Conservation (phyloP, 2,888 invertebrate genomes). For the Oligia latruncula region DNA sequence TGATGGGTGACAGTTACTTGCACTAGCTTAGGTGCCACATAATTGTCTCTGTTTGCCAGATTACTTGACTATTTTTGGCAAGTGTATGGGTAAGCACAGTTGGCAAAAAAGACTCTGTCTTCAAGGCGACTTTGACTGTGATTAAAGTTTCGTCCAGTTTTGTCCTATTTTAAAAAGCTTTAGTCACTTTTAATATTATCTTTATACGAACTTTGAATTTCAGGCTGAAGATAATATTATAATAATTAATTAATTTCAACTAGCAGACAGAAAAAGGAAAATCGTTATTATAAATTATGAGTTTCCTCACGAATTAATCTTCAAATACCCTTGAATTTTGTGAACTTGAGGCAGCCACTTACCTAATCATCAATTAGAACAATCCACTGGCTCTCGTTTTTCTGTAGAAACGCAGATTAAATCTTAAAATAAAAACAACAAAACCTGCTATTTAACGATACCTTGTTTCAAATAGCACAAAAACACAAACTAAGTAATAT, state of each 20-base stretch:
- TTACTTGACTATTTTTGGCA: conserved; percentile 6
- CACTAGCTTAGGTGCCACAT: not conserved
- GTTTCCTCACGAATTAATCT: conserved; percentile 46
- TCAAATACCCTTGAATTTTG: conserved; percentile 47
- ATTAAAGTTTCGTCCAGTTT: conserved; percentile 31
- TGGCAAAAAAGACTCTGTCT: not conserved
- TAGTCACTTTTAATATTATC: conserved; percentile 36
- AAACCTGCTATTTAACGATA: not conserved
- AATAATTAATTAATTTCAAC: conserved; percentile 45
- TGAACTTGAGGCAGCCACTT: conserved; percentile 27
- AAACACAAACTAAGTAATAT: not conserved
- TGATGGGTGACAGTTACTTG: not conserved
- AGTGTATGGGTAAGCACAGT: not conserved
- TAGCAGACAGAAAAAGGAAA: conserved; percentile 48
- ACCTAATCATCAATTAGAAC: conserved; percentile 28
- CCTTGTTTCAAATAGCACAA: not conserved
- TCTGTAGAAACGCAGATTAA: conserved; percentile 3
- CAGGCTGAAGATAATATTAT: conserved; percentile 25
- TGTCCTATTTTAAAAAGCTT: conserved; percentile 33
- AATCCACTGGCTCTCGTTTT: conserved; percentile 7
- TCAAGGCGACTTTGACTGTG: conserved; percentile 58
- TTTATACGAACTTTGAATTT: conserved; percentile 40
- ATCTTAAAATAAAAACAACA: not conserved
- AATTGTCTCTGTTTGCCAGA: not conserved
- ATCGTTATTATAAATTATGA: conserved; percentile 33